phyloP scores from a whole-genome alignment of 2,797 vertebrate species.

The Trachops cirrhosus region DNA sequence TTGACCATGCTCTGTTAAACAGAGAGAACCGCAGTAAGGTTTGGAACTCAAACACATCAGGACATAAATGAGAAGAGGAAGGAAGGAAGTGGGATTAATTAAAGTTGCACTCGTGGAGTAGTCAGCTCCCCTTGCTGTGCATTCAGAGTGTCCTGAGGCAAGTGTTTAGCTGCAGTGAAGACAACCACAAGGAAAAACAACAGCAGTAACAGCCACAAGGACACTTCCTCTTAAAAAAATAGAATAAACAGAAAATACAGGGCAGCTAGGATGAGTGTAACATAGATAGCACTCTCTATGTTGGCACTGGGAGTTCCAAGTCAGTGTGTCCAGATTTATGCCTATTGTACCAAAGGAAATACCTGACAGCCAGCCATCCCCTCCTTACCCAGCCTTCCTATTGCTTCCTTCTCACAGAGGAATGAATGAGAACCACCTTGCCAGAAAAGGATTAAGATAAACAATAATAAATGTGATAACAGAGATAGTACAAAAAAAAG shows the following conservation, averaged over 20 bases:
- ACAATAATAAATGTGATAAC: not conserved
- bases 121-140: not conserved
- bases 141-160: not conserved
- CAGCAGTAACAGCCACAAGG: not conserved
- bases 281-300: not conserved
- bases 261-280: not conserved
- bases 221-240: not conserved
- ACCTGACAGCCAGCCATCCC: not conserved
- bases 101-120: not conserved
- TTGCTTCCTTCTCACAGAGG: not conserved
- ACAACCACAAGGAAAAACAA: not conserved
- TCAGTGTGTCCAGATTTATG: not conserved
- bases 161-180: not conserved
- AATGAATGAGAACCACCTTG: not conserved
- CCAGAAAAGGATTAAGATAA: not conserved
- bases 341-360: not conserved
- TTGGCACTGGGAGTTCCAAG: not conserved
- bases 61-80: not conserved
- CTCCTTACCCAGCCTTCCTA: not conserved
- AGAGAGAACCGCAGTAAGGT: not conserved
- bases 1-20: not conserved
- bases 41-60: not conserved
- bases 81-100: not conserved
- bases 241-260: not conserved
- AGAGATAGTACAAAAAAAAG: not conserved